Evolutionary conservation across 2,113 vertebrate genomes (phyloP).

Genomic region (Neoarius graeffei): DNA sequence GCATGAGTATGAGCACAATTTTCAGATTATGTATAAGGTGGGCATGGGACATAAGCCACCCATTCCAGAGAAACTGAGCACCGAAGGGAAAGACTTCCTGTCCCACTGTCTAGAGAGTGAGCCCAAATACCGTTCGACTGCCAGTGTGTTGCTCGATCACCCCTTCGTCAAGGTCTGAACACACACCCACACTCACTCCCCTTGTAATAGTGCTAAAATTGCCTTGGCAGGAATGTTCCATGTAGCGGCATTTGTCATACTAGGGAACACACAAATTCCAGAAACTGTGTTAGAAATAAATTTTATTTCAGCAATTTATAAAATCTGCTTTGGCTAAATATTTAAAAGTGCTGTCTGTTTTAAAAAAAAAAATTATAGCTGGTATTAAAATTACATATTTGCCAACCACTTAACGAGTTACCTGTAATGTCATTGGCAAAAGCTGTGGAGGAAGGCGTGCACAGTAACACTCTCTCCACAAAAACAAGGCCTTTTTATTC

Average conservation of each 20-base stretch:
- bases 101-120: slow-evolving; percentile 95
- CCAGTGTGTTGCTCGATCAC: slow-evolving; percentile 95
- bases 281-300: not conserved
- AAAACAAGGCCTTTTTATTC: not conserved
- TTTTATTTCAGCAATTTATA: not conserved
- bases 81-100: slow-evolving; percentile 96
- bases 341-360: not conserved
- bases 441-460: not conserved
- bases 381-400: not conserved
- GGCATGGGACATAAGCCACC: slow-evolving; percentile 99
- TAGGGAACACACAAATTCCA: not conserved
- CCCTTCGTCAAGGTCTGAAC: slow-evolving; percentile 94
- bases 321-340: not conserved
- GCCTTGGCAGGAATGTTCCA: not conserved
- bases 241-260: not conserved
- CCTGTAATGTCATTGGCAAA: not conserved
- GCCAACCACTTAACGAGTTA: not conserved
- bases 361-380: not conserved
- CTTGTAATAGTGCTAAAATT: not conserved
- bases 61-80: slow-evolving; percentile 92
- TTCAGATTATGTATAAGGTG: slow-evolving; percentile 99
- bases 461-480: not conserved
- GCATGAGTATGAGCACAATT: slow-evolving; percentile 99
- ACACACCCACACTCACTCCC: not conserved
- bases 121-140: slow-evolving; percentile 92